Base-by-base conservation (phyloP, 2,797 vertebrate genomes). In the Eulemur albifrons region DNA sequence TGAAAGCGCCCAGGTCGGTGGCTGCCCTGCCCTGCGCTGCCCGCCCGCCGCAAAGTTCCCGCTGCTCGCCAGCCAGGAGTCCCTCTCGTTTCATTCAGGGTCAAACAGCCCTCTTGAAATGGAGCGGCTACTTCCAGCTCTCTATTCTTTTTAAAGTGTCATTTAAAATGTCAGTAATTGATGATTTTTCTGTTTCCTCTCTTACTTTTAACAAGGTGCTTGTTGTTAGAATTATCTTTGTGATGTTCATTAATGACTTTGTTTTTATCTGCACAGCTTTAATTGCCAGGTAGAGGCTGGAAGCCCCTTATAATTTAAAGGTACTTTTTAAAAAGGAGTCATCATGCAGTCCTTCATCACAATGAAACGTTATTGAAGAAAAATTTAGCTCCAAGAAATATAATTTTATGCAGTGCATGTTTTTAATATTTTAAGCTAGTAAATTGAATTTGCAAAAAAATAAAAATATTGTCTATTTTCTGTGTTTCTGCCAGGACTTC, bases 11-110 rank as follows among this genome's bases (percentile, higher is more conserved):
- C 40, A 0, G 70, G 85, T 80, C n/a, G 20, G n/a, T 59, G 48
- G 67, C 75, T 9, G 65, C 63, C 52, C 73, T 1, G 54, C 35
- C 48, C 73, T 1, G 54, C 32, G 32, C 81, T 1, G 17, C 65
- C 54, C 30, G 67, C 79, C 54, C 38, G 20, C 90, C 4, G 65
- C 83, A 81, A 97, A 98, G 93, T 97, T 97, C 93, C 92, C 45
- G 75, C 95, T 59, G 96, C 95, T 88, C n/a, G 13, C 69, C 83
- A 79, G 95, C 92, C 75, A 3, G 92, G 73, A 90, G 80, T 79
- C 84, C 52, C 79, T 88, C n/a, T 48, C 40, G 1, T 83, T 83
- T 90, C 87, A 35, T 77, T n/a, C 88, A 2, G 40, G 20, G 50
- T 73, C 59, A 6, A 2, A 18, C 52, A 21, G 45, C 40, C 54